Evolutionary conservation across 2,113 vertebrate genomes (phyloP).

Genomic region (Spheniscus mendiculus): DNA sequence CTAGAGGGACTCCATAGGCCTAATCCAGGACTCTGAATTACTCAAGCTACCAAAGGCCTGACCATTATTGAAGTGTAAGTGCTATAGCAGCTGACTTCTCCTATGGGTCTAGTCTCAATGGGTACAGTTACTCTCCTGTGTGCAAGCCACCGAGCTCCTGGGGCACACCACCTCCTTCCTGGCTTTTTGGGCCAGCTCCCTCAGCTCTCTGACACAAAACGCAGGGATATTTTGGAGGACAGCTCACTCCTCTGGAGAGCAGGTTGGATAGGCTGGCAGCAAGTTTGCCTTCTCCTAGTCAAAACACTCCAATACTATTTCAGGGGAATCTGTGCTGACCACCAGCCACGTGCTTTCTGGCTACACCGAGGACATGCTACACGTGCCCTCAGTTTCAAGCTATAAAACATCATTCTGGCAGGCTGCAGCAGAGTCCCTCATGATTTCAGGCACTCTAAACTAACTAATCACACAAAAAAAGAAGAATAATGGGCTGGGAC

Average conservation of each 20-base stretch:
- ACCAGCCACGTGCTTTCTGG: background rate
- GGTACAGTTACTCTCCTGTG: background rate
- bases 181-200: background rate
- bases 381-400: fast-evolving
- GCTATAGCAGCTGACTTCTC: background rate
- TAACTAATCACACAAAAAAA: background rate
- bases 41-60: background rate
- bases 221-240: background rate
- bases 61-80: background rate
- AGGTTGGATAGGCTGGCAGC: background rate
- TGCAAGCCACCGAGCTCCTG: background rate
- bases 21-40: background rate
- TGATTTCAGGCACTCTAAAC: background rate
- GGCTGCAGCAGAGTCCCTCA: background rate
- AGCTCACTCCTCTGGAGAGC: background rate
- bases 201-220: background rate
- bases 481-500: background rate
- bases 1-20: background rate
- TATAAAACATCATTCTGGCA: background rate
- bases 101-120: background rate
- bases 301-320: background rate
- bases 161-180: background rate
- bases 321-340: background rate
- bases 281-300: background rate
- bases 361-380: background rate